Percentiles rank a stretch among this genome's conserved stretches.
These are phyloP conservation scores for Passer domesticus DNA, from an alignment of 2,113 vertebrate genomes.

Conservation along the genomic window DNA sequence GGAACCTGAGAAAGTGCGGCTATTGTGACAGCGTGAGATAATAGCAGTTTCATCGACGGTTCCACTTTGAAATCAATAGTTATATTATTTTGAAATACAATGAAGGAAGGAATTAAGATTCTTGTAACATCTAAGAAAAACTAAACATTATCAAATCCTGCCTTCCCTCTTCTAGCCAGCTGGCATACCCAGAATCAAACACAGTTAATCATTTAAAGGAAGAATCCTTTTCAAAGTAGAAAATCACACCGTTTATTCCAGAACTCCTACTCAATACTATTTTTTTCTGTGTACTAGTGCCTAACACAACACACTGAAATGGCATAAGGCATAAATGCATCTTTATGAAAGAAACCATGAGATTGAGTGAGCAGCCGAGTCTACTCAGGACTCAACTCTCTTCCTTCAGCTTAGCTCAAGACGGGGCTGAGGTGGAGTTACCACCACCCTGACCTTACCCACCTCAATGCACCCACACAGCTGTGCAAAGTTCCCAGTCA, in stretches of 20 bases:
- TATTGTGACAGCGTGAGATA: conserved; percentile 56
- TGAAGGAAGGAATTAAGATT: conserved; percentile 46
- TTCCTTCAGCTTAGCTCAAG: background rate
- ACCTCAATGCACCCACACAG: background rate
- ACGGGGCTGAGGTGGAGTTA: background rate
- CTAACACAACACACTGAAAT: conserved; percentile 69
- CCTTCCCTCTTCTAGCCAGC: conserved; percentile 60
- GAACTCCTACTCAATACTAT: conserved; percentile 66
- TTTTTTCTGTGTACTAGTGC: conserved; percentile 61
- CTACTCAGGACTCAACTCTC: conserved; percentile 32
- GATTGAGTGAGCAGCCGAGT: conserved; percentile 5
- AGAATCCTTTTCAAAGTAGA: conserved; percentile 72
- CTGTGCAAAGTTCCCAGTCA: conserved; percentile 9
- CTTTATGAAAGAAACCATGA: conserved; percentile 61
- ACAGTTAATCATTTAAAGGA: conserved; percentile 71
- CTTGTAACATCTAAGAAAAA: conserved; percentile 54
- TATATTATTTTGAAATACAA: conserved; percentile 54
- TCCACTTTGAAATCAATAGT: conserved; percentile 63
- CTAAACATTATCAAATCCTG: conserved; percentile 63
- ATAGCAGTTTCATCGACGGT: conserved; percentile 33
- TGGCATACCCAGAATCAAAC: conserved; percentile 63
- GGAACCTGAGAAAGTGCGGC: conserved; percentile 33
- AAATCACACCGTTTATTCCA: conserved; percentile 72
- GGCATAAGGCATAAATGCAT: conserved; percentile 64
- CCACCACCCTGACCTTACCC: background rate